These are phyloP conservation scores for Caenorhabditis virilis DNA, from an alignment of 2,888 invertebrate genomes.

Conservation along the genomic window DNA sequence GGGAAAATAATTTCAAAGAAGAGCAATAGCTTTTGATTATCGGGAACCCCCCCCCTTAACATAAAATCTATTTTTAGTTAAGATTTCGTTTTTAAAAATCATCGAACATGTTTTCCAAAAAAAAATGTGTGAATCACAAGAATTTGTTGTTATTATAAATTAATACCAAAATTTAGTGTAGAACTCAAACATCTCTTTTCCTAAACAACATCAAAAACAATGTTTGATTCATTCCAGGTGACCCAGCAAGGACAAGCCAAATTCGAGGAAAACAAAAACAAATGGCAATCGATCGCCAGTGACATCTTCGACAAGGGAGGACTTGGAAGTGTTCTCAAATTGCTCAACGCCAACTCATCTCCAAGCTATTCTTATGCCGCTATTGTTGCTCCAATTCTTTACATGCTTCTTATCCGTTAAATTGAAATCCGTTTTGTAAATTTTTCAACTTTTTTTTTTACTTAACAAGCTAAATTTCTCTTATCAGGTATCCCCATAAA, in stretches of 20 bases:
- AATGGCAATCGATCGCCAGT: constrained; percentile 51
- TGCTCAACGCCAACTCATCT: constrained; percentile 37
- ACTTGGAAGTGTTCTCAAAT: constrained; percentile 29
- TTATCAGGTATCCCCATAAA: too few species aligned
- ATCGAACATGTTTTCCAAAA: too few species aligned
- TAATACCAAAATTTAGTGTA: background rate
- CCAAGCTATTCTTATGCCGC: constrained; percentile 7
- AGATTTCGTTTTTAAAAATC: too few species aligned
- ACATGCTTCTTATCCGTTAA: constrained; percentile 43
- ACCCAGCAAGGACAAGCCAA: constrained; percentile 39
- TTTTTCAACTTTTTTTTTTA: background rate
- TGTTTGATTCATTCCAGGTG: constrained; percentile 38
- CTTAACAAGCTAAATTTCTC: background rate
- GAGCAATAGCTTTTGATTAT: too few species aligned
- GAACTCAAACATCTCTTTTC: background rate
- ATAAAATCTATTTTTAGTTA: too few species aligned
- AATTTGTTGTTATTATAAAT: background rate
- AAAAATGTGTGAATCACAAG: background rate
- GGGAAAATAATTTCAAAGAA: too few species aligned
- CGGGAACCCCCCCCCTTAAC: too few species aligned
- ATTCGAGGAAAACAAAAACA: constrained; percentile 55
- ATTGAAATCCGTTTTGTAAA: background rate
- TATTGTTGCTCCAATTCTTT: constrained; percentile 39
- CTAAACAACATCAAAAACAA: background rate
- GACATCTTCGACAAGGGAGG: constrained; percentile 53